Conservation (phyloP, 2,797 vertebrate species). For the Centropyge bicolor region DNA sequence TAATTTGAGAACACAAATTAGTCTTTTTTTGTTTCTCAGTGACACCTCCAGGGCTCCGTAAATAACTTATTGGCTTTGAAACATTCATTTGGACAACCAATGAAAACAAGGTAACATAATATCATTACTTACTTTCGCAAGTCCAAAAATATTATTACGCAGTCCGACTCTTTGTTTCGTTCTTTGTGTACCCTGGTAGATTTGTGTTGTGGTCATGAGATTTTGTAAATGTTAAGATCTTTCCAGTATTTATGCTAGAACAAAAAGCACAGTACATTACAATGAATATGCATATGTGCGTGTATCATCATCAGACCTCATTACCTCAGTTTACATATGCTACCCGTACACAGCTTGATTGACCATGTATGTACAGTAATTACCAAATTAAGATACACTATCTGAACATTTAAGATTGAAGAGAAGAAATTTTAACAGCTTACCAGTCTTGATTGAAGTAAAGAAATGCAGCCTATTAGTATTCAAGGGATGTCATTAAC, state of each 20-base stretch:
- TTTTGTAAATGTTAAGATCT: background rate
- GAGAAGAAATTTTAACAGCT: background rate
- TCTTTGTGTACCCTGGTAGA: background rate
- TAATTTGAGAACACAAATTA: too few species aligned
- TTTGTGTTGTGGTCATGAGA: background rate
- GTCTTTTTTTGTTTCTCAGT: background rate
- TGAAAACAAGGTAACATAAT: background rate
- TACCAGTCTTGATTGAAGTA: background rate
- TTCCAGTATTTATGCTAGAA: background rate
- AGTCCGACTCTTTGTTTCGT: background rate
- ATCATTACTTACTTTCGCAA: background rate
- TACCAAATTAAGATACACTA: background rate
- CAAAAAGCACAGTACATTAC: background rate
- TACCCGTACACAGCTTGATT: background rate
- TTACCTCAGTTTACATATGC: background rate
- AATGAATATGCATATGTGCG: background rate
- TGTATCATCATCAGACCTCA: background rate
- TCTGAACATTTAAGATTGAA: conserved; percentile 5
- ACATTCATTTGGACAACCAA: background rate
- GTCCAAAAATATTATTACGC: background rate
- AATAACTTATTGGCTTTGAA: background rate
- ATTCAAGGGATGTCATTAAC: conserved; percentile 1
- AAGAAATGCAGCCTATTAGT: background rate
- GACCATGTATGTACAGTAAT: background rate
- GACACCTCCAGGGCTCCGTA: background rate